Evolutionary conservation across 2,113 vertebrate species (phyloP), one percentile per base, ranked within the genome.

Genomic region (Phocoena phocoena): DNA sequence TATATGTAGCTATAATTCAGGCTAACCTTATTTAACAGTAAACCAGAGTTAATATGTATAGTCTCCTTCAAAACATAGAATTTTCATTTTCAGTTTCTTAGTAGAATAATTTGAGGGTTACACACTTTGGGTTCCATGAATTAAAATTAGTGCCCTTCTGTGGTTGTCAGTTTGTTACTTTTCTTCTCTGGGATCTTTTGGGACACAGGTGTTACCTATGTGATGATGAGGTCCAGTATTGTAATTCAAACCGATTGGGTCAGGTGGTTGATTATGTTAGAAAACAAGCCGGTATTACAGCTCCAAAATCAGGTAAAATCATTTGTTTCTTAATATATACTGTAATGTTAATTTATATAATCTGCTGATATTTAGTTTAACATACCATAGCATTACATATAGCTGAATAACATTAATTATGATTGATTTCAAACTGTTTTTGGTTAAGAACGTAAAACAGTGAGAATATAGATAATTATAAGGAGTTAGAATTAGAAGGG

Each of bases 121-220:
- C 2, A 41, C 15, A 90, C 60, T 84, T 90, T 76, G 82, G 23
- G 50, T 53, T 97, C 33, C 55, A 67, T 60, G 26, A 58, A 70
- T 87, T 90, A 63, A 77, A 21, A 74, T 93, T 79, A 79, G 11
- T 62, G 2, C 28, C 41, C 6, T 90, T 15, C 95, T 93, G 65
- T 76, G 28, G 11, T 83, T 95, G 73, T 91, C 71, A 36, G 3
- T 93, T 83, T 95, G n/a, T 97, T 85, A 87, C 63, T 96, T 83
- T 95, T 97, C 21, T 93, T 82, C 44, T 96, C 83, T 88, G 20
- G 82, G n/a, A 83, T 97, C 36, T 98, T 87, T 95, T 84, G 82
- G 96, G 53, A 89, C 83, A 67, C 97, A 99, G 99, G 99, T 99
- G 99, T 98, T 99, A 99, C 96, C 91, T 99, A 7, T 99, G 99